Evolutionary conservation across 2,113 vertebrate genomes (phyloP).

Genomic region (Enhydra lutris): DNA sequence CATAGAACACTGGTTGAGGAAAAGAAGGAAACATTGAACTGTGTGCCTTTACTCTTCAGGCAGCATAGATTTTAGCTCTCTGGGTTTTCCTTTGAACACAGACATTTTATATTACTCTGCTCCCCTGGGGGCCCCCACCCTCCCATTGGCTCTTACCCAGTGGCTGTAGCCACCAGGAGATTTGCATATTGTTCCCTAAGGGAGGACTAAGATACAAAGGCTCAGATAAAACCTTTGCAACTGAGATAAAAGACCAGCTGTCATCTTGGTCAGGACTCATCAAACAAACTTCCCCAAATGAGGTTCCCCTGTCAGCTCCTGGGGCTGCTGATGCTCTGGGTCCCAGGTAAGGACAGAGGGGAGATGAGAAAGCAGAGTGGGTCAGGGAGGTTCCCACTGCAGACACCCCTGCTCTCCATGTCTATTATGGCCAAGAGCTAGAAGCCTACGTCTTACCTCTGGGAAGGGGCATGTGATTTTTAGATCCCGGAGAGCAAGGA

Average conservation of each 20-base stretch:
- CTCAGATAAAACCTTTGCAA: not conserved
- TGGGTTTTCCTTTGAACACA: not conserved
- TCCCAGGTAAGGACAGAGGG: not conserved
- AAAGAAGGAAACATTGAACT: not conserved
- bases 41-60: not conserved
- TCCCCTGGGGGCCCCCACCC: too few species aligned
- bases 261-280: not conserved
- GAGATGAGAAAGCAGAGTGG: not conserved
- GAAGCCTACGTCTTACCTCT: not conserved
- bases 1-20: not conserved
- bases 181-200: not conserved
- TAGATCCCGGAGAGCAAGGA: not conserved
- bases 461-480: not conserved
- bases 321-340: not conserved
- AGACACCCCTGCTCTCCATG: not conserved
- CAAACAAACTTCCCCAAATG: not conserved
- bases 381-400: too few species aligned
- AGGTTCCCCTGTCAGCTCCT: not conserved
- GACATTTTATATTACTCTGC: not conserved
- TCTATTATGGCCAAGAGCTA: not conserved
- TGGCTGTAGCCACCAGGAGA: not conserved
- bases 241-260: not conserved
- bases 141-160: not conserved
- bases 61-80: not conserved
- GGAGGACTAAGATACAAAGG: not conserved